Evolutionary conservation across 2,797 vertebrate genomes (phyloP).

Genomic region (Ceyx erithaca): DNA sequence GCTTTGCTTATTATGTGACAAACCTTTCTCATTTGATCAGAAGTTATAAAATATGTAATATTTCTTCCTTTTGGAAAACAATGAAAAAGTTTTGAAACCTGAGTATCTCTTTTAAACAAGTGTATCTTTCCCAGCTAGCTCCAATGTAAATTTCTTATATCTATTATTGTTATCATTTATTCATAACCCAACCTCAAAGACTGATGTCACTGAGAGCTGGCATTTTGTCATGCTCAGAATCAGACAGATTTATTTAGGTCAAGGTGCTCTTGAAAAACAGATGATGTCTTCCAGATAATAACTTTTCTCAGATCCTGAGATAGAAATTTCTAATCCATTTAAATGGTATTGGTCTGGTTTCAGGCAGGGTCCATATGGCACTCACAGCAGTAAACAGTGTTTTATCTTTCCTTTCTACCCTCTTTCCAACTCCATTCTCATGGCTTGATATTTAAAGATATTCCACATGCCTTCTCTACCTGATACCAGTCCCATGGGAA

Average conservation of each 20-base stretch:
- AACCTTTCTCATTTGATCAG: background rate
- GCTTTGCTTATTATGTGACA: background rate
- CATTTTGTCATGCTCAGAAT: background rate
- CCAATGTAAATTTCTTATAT: background rate
- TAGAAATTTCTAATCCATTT: constrained; percentile 4
- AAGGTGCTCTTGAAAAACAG: background rate
- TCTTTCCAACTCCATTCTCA: background rate
- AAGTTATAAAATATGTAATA: background rate
- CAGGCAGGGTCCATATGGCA: background rate
- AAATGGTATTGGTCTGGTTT: background rate
- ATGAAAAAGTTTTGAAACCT: background rate
- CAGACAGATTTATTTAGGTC: constrained; percentile 15
- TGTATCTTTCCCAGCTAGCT: background rate
- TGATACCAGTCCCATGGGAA: background rate
- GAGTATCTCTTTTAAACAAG: background rate
- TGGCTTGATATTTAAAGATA: background rate
- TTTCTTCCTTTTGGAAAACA: background rate
- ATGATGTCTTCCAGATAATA: background rate
- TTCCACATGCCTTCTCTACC: background rate
- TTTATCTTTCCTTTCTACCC: background rate
- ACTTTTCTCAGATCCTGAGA: background rate
- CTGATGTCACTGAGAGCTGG: background rate
- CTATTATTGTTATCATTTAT: background rate
- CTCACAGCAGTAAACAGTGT: background rate
- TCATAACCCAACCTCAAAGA: background rate